Conservation (phyloP, 2,113 vertebrate species). For the Dermatemys mawii region DNA sequence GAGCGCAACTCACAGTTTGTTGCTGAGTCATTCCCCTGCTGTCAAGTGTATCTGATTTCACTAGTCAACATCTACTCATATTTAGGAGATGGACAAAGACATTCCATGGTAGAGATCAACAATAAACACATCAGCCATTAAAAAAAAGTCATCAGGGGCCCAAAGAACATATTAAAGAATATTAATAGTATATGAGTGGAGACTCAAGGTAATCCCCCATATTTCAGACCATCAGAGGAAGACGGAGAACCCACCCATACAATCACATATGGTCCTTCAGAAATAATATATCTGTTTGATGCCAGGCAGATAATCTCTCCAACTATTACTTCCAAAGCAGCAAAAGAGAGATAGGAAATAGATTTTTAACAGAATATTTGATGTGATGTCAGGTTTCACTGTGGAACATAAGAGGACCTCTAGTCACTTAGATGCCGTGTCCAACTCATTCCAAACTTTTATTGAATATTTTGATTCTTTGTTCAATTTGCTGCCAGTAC, state of each 20-base stretch:
- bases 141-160: neutral
- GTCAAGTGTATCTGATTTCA: neutral
- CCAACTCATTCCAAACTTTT: slow-evolving; percentile 22
- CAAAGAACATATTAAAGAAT: neutral
- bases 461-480: slow-evolving; percentile 36
- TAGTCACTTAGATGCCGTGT: neutral
- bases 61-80: neutral
- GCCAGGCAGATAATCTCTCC: neutral
- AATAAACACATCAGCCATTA: neutral
- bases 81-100: neutral
- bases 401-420: neutral
- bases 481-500: neutral
- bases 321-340: neutral
- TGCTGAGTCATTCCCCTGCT: neutral
- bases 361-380: neutral
- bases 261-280: neutral
- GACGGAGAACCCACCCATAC: neutral
- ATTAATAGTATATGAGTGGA: neutral
- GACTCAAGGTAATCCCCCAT: neutral
- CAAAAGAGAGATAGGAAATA: neutral
- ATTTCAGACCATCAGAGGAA: neutral
- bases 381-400: neutral
- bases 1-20: neutral
- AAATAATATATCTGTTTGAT: neutral
- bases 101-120: neutral